Percentiles rank a stretch among this genome's conserved stretches.
phyloP scores from a whole-genome alignment of 2,888 invertebrate species.

The Chymomyza amoena region DNA sequence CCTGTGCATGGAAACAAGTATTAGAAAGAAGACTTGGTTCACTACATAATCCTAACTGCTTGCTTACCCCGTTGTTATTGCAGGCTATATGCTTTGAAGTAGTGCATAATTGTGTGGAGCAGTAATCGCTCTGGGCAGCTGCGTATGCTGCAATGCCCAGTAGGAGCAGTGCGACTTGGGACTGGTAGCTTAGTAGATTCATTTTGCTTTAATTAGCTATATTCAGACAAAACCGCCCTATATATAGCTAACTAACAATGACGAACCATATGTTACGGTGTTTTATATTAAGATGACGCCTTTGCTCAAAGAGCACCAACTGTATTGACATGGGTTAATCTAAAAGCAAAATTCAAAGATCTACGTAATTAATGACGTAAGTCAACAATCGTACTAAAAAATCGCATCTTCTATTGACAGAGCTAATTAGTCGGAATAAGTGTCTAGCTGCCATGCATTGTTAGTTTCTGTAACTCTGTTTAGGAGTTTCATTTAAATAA shows the following conservation, averaged over 20 bases:
- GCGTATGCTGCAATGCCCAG: slow-evolving; percentile 1
- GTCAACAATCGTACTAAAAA: background rate
- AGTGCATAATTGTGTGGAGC: slow-evolving; percentile 29
- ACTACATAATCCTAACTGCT: background rate
- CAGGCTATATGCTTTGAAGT: slow-evolving; percentile 43
- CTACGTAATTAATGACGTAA: background rate
- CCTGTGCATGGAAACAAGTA: slow-evolving; percentile 8
- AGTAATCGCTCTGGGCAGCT: slow-evolving; percentile 34
- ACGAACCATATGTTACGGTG: background rate
- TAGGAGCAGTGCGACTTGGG: background rate
- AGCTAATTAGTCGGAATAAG: too few relatives aligned
- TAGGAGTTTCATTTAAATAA: too few relatives aligned
- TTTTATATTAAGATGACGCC: background rate
- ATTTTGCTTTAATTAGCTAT: background rate
- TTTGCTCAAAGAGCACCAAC: background rate
- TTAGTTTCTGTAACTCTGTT: too few relatives aligned
- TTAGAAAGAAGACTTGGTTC: background rate
- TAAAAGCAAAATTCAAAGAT: background rate
- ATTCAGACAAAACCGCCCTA: background rate
- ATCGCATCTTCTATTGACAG: background rate
- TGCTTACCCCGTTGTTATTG: slow-evolving; percentile 39
- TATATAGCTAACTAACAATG: background rate
- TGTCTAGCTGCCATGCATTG: too few relatives aligned
- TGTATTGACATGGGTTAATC: background rate
- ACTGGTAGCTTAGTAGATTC: background rate